Base-by-base conservation (phyloP, 2,797 vertebrate genomes). In the Fistularia commersonii region DNA sequence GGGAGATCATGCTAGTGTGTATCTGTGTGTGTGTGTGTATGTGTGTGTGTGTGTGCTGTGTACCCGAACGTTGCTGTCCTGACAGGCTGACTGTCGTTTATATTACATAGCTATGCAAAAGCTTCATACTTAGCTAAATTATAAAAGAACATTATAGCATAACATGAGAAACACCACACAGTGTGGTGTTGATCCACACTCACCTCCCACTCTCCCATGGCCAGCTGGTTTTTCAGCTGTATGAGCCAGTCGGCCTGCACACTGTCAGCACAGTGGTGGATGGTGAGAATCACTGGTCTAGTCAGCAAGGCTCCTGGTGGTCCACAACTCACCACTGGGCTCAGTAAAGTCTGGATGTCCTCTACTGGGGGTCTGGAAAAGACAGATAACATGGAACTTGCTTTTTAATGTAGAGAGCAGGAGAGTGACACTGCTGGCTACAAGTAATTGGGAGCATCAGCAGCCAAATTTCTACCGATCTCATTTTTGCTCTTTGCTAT, bases 141-240 rank as follows among this genome's bases (percentile, higher is more conserved):
- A n/a, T n/a, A n/a, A n/a, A n/a, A n/a, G n/a, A n/a, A n/a, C n/a
- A n/a, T n/a, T n/a, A n/a, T n/a, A n/a, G n/a, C n/a, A n/a, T n/a
- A n/a, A n/a, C n/a, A n/a, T n/a, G n/a, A n/a, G n/a, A n/a, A n/a
- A n/a, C n/a, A n/a, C n/a, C n/a, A n/a, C n/a, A n/a, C n/a, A n/a
- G n/a, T n/a, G n/a, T n/a, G n/a, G n/a, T 50, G 23, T 1, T 8
- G n/a, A 38, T 11, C 14, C 32, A n/a, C 53, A 47, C 87, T 91
- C 66, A 95, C 96, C 94, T 98, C 95, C 96, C 96, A 98, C 0
- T 90, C 92, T 35, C 93, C 94, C 82, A 94, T 93, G 33, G 87
- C 68, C 57, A 92, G 78, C 51, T 95, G 93, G 75, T 91, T 93
- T 84, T 92, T 96, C 57, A 98, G 90, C 79, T 96, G 93, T 56